Conservation (phyloP, 2,797 vertebrate species). For the Scomberomorus guttatus region DNA sequence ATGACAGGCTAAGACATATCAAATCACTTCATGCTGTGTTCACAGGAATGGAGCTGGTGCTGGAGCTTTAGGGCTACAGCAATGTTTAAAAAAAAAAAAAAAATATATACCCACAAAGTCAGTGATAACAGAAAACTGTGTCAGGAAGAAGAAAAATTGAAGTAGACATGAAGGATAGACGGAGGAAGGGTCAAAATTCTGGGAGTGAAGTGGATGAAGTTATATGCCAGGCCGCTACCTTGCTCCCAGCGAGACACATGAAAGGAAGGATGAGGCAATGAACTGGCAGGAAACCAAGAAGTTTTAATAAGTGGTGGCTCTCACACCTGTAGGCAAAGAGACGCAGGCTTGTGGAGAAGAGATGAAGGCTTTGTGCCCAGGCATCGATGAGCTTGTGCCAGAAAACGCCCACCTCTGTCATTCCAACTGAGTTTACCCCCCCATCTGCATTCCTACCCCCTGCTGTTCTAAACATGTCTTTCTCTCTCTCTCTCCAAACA, state of each 20-base stretch:
- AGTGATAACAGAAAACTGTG: neutral
- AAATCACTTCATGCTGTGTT: neutral
- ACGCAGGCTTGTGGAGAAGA: slow-evolving; percentile 17
- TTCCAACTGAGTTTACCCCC: slow-evolving; percentile 37
- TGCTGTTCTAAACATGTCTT: slow-evolving; percentile 38
- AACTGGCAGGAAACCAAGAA: slow-evolving; percentile 51
- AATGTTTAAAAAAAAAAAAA: neutral
- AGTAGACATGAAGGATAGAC: neutral
- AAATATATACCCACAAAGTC: neutral
- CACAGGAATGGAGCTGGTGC: neutral
- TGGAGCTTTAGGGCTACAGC: neutral
- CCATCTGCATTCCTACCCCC: slow-evolving; percentile 52
- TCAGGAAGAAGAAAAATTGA: neutral
- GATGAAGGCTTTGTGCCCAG: slow-evolving; percentile 35
- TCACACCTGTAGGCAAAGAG: slow-evolving; percentile 46
- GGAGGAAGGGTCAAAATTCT: slow-evolving; percentile 15
- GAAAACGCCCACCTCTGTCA: slow-evolving; percentile 60
- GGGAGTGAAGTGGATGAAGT: slow-evolving; percentile 19
- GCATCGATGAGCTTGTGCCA: slow-evolving; percentile 46
- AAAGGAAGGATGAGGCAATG: slow-evolving; percentile 38
- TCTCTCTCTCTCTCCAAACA: neutral
- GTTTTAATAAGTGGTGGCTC: slow-evolving; percentile 48
- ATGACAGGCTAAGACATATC: slow-evolving; percentile 15
- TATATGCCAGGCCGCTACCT: slow-evolving; percentile 57
- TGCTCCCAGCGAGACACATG: slow-evolving; percentile 23